Percentiles rank a stretch among this genome's conserved stretches.
Evolutionary conservation across 2,888 invertebrate genomes (phyloP).

Genomic region (Masnerella sp.): DNA sequence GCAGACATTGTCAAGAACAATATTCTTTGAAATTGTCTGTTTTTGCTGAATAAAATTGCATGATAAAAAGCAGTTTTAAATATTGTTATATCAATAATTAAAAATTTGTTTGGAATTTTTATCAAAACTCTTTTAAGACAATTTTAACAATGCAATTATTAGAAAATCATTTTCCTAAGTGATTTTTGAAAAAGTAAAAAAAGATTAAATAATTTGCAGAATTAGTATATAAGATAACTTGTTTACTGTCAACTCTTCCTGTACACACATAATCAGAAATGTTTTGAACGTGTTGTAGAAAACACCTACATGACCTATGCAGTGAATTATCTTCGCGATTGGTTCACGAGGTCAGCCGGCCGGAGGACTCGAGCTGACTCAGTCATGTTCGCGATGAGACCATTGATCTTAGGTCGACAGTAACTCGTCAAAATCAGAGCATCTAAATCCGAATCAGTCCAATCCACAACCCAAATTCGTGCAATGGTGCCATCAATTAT

Average conservation of each 20-base stretch:
- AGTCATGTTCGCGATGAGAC: constrained; percentile 50
- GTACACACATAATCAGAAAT: constrained; percentile 4
- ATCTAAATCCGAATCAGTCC: not conserved
- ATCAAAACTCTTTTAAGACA: too few relatives aligned
- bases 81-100: too few relatives aligned
- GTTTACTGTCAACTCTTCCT: constrained; percentile 22
- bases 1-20: too few relatives aligned
- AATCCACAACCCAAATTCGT: not conserved
- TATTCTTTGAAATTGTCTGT: too few relatives aligned
- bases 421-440: constrained; percentile 20
- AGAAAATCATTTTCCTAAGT: too few relatives aligned
- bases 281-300: constrained; percentile 19
- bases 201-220: not conserved
- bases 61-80: too few relatives aligned
- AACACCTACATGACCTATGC: constrained; percentile 55
- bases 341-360: constrained; percentile 58
- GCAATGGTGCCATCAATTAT: constrained; percentile 8
- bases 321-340: constrained; percentile 52
- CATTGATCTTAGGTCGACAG: constrained; percentile 42
- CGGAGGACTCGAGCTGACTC: constrained; percentile 44
- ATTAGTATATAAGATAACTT: constrained; percentile 3
- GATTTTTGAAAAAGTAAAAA: not conserved
- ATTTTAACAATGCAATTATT: too few relatives aligned
- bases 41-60: too few relatives aligned
- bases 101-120: too few relatives aligned